Evolutionary conservation across 2,113 vertebrate genomes (phyloP), one percentile per base, ranked within the genome.

Genomic region (Aythya baeri): DNA sequence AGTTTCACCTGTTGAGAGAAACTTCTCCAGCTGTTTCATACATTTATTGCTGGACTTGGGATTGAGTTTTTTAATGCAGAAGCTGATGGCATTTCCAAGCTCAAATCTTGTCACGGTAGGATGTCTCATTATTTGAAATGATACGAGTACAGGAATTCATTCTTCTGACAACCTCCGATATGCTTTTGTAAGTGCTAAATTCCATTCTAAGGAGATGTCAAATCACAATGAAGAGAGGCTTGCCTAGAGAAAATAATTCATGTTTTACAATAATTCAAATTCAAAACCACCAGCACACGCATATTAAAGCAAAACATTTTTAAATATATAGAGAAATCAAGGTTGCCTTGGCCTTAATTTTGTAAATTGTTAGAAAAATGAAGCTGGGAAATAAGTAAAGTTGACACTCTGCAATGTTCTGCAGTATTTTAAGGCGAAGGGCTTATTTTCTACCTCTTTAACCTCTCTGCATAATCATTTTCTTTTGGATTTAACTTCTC

Each of bases 191-290:
- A 84, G 73, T 36, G 83, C 41, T 74, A 88, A 92, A 94, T 85
- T 96, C 81, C 57, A 88, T n/a, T 76, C 91, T 25, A 78, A 89
- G 70, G 34, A 92, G 78, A 83, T 91, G 78, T 92, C 83, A 92
- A 93, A 93, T 73, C 25, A 61, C 43, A 82, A 82, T 85, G 86
- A 92, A 75, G 36, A 81, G 44, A 88, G 13, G 62, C 36, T 88
- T 94, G 55, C 55, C 49, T 65, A 63, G n/a, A 72, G 89, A 95
- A 86, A 91, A 75, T 49, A 94, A 94, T 63, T 75, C 49, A 44
- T 4, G 3, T 88, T 88, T 87, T 57, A 78, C 1, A 5, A 36
- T 84, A 61, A 90, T 86, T 96, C 72, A 79, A 74, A 96, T 79
- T 88, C 78, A 72, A 89, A 92, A 27, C n/a, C 50, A 65, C 16